Evolutionary conservation across 2,797 vertebrate species (phyloP).

Genomic region (Lacerta bilineata): DNA sequence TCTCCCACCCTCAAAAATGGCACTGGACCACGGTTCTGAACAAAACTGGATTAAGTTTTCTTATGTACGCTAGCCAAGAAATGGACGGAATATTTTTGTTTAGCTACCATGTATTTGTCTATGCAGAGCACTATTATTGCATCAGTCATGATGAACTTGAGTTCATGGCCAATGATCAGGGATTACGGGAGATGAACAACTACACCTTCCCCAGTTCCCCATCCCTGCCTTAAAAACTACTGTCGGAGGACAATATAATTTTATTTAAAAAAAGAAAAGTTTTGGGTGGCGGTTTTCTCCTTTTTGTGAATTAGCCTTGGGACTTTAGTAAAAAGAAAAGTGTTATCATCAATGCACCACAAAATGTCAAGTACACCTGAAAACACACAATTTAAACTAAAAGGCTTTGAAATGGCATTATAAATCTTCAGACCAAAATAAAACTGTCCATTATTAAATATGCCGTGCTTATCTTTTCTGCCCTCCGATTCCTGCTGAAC

Average conservation of each 20-base stretch:
- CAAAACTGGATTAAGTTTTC: neutral
- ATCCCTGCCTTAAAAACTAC: too few relatives aligned
- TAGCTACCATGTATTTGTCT: neutral
- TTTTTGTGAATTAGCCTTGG: neutral
- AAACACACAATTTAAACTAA: neutral
- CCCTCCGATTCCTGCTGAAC: neutral
- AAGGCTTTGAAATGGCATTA: neutral
- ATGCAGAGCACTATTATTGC: neutral
- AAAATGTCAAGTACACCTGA: neutral
- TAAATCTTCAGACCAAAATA: neutral
- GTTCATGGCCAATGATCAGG: too few relatives aligned
- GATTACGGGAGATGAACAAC: too few relatives aligned
- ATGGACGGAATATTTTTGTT: neutral
- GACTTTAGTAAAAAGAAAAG: constrained; percentile 2
- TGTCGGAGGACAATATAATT: neutral
- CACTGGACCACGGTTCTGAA: neutral
- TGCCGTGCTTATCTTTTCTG: neutral
- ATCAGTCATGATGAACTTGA: too few relatives aligned
- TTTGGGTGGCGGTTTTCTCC: neutral
- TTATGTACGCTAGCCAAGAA: neutral
- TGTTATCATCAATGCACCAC: neutral
- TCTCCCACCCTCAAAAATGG: neutral
- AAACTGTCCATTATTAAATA: neutral
- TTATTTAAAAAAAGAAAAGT: neutral
- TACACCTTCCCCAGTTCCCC: too few relatives aligned